Evolutionary conservation across 2,888 invertebrate genomes (phyloP), one percentile per base, ranked within the genome.

Genomic region (Andrena trimmerana): DNA sequence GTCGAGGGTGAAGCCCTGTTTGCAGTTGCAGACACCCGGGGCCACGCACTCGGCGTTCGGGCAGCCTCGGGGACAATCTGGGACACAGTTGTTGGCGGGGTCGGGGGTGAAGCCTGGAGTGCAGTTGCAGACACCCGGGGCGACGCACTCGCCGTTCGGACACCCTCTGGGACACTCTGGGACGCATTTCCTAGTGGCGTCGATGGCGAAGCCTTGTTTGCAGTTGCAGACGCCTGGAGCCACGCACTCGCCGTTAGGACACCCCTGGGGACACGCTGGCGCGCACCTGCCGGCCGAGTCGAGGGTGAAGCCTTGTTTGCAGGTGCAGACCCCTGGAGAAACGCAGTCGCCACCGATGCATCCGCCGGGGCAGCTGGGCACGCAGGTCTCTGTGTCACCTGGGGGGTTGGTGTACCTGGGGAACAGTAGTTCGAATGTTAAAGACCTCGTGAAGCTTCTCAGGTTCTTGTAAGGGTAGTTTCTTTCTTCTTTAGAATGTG

Each of bases 61-160:
- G 66, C 93, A 93, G 2, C 87, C 89, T 1, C 80, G 69, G 1
- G 91, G 90, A 71, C 93, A 93, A 2, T 90, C 57, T 0, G 93
- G 90, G 1, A 84, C 54, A 78, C 94, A 94, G 13, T 3, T 36
- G 24, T 52, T 52, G 33, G 10, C 31, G 2, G 81, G 88, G 91
- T 87, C 93, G 90, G 79, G 94, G 90, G 75, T 42, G 68, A 91
- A 95, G 2, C 95, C 95, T 5, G 92, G 90, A 86, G 93, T 93
- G 89, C 96, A 96, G 4, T 93, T 93, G 90, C 96, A 96, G 20
- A 94, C 93, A 66, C 95, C 95, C 0, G 95, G 95, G 0, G 94
- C 95, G 0, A 95, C 92, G 85, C 96, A 94, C 81, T 94, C 89
- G 0, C 95, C 95, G 85, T 95, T 83, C 24, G 20, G n/a, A 66